Percentiles rank a stretch among this genome's conserved stretches.
Evolutionary conservation across 2,113 vertebrate species (phyloP).

Genomic region (Heloderma charlesbogerti): DNA sequence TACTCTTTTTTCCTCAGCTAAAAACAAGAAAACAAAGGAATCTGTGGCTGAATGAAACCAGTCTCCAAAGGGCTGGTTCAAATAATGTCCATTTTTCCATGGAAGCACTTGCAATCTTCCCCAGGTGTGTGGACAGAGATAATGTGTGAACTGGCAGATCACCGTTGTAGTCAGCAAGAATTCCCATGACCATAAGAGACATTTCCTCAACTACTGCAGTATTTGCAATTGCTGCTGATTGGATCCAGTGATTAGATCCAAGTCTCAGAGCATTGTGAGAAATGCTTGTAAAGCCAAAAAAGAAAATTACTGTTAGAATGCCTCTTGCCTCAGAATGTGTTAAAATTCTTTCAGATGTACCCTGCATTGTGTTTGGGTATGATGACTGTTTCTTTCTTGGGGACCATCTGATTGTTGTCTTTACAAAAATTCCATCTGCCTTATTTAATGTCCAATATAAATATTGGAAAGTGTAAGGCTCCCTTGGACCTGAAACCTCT

Average conservation of each 20-base stretch:
- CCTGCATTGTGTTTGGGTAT: constrained; percentile 2
- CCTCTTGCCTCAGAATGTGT: constrained; percentile 10
- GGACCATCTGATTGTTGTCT: constrained; percentile 23
- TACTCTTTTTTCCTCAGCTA: neutral
- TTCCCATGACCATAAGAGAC: neutral
- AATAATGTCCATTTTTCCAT: neutral
- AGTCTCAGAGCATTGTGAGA: neutral
- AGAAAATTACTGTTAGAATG: neutral
- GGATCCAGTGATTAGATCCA: neutral
- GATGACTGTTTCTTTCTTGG: constrained; percentile 28
- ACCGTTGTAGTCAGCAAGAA: neutral
- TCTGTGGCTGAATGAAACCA: neutral
- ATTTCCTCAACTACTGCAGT: neutral
- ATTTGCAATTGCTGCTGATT: neutral
- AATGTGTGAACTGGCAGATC: neutral
- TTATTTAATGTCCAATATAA: constrained; percentile 14
- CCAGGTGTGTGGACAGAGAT: neutral
- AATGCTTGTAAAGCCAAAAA: neutral
- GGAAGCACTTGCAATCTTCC: neutral
- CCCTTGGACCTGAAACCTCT: neutral
- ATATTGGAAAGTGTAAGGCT: constrained; percentile 10
- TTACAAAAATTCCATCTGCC: neutral
- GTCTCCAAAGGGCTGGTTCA: neutral
- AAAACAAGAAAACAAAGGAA: neutral
- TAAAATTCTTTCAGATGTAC: constrained; percentile 9